Percentiles rank a stretch among this genome's conserved stretches.
These are phyloP conservation scores for Thrips palmi DNA, from an alignment of 1,140 invertebrate species.

Conservation along the genomic window DNA sequence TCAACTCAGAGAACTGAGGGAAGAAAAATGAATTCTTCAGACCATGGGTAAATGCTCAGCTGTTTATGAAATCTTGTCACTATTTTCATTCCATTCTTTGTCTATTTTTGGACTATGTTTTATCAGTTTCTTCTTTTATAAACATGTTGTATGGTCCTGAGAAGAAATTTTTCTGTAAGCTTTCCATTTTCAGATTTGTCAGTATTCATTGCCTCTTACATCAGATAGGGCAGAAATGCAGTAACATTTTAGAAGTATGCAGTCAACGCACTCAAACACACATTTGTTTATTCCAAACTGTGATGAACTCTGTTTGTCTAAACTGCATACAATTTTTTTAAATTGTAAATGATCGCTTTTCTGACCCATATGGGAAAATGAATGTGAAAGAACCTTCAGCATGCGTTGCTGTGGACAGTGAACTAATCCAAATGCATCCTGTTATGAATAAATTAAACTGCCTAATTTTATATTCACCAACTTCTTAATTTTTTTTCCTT, in stretches of 20 bases:
- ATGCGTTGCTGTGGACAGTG: no score
- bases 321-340: no score
- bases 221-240: neutral
- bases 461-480: neutral
- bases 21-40: conserved; percentile 50
- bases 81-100: neutral
- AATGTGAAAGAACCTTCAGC: no score
- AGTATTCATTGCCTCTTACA: neutral
- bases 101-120: conserved; percentile 2
- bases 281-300: no score
- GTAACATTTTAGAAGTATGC: no score
- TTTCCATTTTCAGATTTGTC: neutral
- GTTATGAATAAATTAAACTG: neutral
- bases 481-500: conserved; percentile 5
- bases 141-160: conserved; percentile 1
- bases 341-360: no score
- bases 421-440: neutral
- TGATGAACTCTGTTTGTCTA: no score
- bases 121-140: neutral
- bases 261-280: no score
- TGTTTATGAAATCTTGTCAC: neutral
- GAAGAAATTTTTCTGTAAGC: neutral
- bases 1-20: conserved; percentile 14
- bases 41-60: conserved; percentile 44
- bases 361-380: no score